Base-by-base conservation (phyloP, 1,140 invertebrate species). In the Ylistrum balloti region DNA sequence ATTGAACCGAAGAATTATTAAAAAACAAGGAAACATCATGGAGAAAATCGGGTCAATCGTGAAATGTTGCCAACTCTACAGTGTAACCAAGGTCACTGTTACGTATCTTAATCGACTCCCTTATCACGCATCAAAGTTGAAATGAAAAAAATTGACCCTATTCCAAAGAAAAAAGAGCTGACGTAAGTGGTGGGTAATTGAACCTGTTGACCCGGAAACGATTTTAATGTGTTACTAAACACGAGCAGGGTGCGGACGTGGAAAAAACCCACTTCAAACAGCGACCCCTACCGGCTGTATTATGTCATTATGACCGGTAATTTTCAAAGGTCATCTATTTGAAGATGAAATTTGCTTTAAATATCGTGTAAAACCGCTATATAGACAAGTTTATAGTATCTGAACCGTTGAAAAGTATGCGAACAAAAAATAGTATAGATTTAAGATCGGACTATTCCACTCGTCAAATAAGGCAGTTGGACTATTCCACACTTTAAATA, bases 141-240 rank as follows among this genome's bases (percentile, higher is more conserved):
- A 9, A 17, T n/a, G n/a, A 74, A 74, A 74, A 48, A 74, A 74
- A 74, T 74, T 74, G 56, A 74, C 17, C 56, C 56, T 5, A 74
- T 17, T 74, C 56, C 56, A 74, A 74, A 74, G 22, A 74, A 74
- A n/a, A n/a, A 74, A 28, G 56, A 2, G n/a, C 9, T 74, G 56
- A 74, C 56, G 56, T n/a, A 74, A 74, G 56, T 74, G n/a, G 1
- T 28, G 56, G 22, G 22, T 74, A 74, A 74, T 74, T 74, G 45
- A 56, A 56, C 45, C 22, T 17, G 45, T 56, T 56, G 56, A 74
- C 56, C 56, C 56, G 56, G 56, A 74, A 74, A 74, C 56, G 11
- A n/a, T 74, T 74, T 74, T 74, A 74, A 28, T 74, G 56, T 74
- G 56, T 74, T 74, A 28, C 56, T 28, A 9, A 74, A 74, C n/a